Evolutionary conservation across 2,797 vertebrate genomes (phyloP), one percentile per base, ranked within the genome.

Genomic region (Tokudaia muenninki): DNA sequence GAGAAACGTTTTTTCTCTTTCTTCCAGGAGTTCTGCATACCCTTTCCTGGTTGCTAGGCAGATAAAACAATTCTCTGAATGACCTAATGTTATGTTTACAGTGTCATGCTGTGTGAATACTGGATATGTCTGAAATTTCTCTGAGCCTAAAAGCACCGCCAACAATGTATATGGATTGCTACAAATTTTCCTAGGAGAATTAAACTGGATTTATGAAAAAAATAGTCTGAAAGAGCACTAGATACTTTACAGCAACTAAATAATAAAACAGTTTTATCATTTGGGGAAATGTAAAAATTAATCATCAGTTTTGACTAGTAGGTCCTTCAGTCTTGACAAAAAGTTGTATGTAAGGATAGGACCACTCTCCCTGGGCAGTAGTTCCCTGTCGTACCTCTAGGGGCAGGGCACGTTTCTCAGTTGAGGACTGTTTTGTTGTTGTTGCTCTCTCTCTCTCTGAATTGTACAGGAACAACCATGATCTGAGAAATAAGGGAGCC

Each of bases 81-180:
- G 78, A 74, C 19, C 47, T 70, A 70, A 41, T 41, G 19, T 44
- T 78, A 37, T 83, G 67, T 97, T 94, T 92, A 88, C 67, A 93
- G 5, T 75, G 37, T 41, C 86, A 75, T 81, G n/a, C 41, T 90
- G 2, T 59, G 50, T 80, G 80, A 93, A 84, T 94, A 81, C 84
- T 82, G 34, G 75, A 14, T 55, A 63, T 6, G 1, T 8, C 26
- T 47, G 47, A 26, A 44, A 74, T 29, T 31, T 6, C 10, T 34
- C 1, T 61, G 26, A 90, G 47, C 37, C 24, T 80, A 47, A n/a
- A 74, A 92, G 63, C 50, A 75, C 12, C 17, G 34, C 41, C 50
- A 11, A 16, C 29, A 67, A 61, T 52, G 0, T 57, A 37, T 63
- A 9, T n/a, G 74, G 21, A 14, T 78, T 52, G 24, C 21, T 13